phyloP scores from a whole-genome alignment of 2,113 vertebrate genomes.

The Cepphus grylle region DNA sequence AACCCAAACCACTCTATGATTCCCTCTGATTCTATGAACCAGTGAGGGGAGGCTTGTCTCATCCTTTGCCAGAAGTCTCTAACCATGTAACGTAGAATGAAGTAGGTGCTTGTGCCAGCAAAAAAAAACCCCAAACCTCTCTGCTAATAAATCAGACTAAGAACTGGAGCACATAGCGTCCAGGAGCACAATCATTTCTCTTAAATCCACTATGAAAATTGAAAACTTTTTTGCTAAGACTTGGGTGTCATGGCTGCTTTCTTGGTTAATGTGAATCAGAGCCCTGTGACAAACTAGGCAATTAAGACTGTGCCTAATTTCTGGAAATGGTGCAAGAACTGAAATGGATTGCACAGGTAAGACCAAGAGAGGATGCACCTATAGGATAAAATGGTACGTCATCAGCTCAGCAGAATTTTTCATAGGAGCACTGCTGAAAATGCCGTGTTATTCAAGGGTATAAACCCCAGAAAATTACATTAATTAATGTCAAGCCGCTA shows the following conservation, averaged over 20 bases:
- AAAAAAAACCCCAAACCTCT: not conserved
- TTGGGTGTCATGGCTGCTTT: not conserved
- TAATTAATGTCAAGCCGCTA: not conserved
- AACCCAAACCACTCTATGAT: not conserved
- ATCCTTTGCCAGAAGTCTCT: not conserved
- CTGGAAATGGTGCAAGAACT: not conserved
- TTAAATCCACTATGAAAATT: not conserved
- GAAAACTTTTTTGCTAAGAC: not conserved
- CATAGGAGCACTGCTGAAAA: not conserved
- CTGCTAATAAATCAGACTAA: not conserved
- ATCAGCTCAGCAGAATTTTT: not conserved
- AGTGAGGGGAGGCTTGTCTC: accelerated
- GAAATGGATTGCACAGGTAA: not conserved
- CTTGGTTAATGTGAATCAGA: not conserved
- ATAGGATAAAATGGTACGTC: not conserved
- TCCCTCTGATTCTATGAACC: not conserved
- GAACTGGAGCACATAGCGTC: not conserved
- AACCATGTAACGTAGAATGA: not conserved
- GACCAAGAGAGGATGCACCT: not conserved
- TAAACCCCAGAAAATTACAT: not conserved
- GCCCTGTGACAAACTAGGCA: not conserved
- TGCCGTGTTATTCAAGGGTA: not conserved
- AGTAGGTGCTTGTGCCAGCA: not conserved
- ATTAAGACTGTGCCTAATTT: not conserved
- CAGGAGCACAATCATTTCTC: not conserved